phyloP scores from a whole-genome alignment of 2,888 invertebrate species.

The Lochmaea crataegi region DNA sequence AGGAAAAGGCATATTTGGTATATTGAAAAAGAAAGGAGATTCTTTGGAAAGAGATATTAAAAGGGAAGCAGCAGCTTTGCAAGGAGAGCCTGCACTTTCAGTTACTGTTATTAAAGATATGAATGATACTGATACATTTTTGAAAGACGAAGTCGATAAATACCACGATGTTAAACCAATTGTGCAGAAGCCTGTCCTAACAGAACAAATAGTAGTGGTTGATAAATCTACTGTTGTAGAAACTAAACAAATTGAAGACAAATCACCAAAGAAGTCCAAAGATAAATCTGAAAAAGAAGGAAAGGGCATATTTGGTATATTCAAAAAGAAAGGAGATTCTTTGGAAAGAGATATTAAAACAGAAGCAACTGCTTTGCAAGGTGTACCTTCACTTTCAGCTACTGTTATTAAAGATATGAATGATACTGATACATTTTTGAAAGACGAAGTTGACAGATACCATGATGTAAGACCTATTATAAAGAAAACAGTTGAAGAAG shows the following conservation, averaged over 20 bases:
- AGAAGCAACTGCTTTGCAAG: conserved; percentile 17
- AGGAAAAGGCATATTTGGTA: conserved; percentile 9
- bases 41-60: conserved; percentile 17
- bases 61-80: conserved; percentile 1
- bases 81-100: background rate
- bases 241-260: background rate
- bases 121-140: conserved; percentile 40
- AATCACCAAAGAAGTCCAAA: conserved; percentile 1
- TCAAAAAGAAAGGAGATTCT: conserved; percentile 27
- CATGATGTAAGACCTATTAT: conserved; percentile 43
- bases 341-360: conserved; percentile 14
- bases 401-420: conserved; percentile 41
- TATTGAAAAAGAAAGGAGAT: conserved; percentile 25
- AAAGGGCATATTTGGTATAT: conserved; percentile 28
- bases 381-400: conserved; percentile 22
- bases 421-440: conserved; percentile 47
- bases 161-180: conserved; percentile 48
- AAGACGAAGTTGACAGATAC: conserved; percentile 48
- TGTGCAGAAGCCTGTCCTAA: background rate
- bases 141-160: conserved; percentile 48
- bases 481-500: background rate
- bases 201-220: conserved; percentile 27
- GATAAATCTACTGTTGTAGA: background rate
- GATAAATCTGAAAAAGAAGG: conserved; percentile 37
- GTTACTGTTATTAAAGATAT: conserved; percentile 6